Base-by-base conservation (phyloP, 1,140 invertebrate genomes). In the Monochamus saltuarius region DNA sequence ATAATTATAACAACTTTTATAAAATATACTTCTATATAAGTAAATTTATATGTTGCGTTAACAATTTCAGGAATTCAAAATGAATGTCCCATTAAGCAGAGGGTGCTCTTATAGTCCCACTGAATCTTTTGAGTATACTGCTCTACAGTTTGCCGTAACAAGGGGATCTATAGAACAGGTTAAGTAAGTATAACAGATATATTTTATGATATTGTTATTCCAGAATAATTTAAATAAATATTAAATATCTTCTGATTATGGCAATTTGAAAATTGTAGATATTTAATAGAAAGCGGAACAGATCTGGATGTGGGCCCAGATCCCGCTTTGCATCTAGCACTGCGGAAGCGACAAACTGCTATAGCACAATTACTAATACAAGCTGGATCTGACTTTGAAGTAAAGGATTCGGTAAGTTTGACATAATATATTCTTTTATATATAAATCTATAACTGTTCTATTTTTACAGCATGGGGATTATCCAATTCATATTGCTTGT, bases 401-500 rank as follows among this genome's bases (percentile, higher is more conserved):
- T 85, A 43, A 80, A 83, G 71, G 87, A 90, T 78, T 81, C 80
- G 71, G 87, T 89, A 78, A 70, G 67, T 55, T 39, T 39, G 17
- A 2, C 38, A 34, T 17, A 47, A 36, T 34, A 16, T 16, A 13
- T 10, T 39, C n/a, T 29, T 29, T 29, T 29, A 29, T 29, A 29
- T 6, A 29, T 29, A 29, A 16, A 6, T 1, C n/a, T 7, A 1
- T 38, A 8, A 52, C 2, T 39, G 40, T 13, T 40, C n/a, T 34
- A 39, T 58, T 56, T 57, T 70, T 81, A 62, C 69, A 91, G 87
- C 81, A 85, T 73, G 87, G 88, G 53, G 89, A 94, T 70, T 85
- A 85, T 61, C 82, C 90, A 13, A 82, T 94, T 53, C 91, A 93
- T 70, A 81, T 89, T 53, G 88, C 89, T 47, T 84, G 86, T 56